phyloP scores from a whole-genome alignment of 1,140 invertebrate species.

The Ladona fulva region DNA sequence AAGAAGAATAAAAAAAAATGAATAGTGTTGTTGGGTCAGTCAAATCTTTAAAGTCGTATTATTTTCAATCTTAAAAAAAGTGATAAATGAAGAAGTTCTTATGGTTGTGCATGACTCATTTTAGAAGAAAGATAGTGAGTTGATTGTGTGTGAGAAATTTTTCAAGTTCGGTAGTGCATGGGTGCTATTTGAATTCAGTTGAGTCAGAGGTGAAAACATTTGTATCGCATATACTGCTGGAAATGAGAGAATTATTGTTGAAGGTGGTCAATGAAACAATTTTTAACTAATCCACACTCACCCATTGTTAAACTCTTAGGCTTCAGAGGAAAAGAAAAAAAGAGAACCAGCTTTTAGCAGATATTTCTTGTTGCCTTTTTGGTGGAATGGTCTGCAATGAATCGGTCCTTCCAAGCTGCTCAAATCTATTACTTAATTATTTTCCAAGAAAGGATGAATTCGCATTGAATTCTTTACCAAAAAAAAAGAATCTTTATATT shows the following conservation, averaged over 20 bases:
- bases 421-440: too few relatives aligned
- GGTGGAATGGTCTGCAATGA: neutral
- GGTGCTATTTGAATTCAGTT: neutral
- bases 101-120: neutral
- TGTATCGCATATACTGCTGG: neutral
- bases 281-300: neutral
- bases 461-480: neutral
- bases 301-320: neutral
- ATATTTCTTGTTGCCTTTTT: constrained; percentile 6
- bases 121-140: neutral
- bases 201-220: neutral
- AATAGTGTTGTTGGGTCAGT: neutral
- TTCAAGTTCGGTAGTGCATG: neutral
- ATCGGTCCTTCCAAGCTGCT: neutral
- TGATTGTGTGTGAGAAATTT: neutral
- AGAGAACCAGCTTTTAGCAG: neutral
- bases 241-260: neutral
- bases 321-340: neutral
- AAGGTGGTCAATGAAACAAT: neutral
- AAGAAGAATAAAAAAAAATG: neutral
- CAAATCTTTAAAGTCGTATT: neutral
- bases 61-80: neutral
- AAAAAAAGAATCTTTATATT: neutral
- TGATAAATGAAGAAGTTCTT: neutral
- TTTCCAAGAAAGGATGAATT: neutral